These are phyloP conservation scores for Lepeophtheirus salmonis DNA, from an alignment of 1,140 invertebrate species.

Conservation along the genomic window DNA sequence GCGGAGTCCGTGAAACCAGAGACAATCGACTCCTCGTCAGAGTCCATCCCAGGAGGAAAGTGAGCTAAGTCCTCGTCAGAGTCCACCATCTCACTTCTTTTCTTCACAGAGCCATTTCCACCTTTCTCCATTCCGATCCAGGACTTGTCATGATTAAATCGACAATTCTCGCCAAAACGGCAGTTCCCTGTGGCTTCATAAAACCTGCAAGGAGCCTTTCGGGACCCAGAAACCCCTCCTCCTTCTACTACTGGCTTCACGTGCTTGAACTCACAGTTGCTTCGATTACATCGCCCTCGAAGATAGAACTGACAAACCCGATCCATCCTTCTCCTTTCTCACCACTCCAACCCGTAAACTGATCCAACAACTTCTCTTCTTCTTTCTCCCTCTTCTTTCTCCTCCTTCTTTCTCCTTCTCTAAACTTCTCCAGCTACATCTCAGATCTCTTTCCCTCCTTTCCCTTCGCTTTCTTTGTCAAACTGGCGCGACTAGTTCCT, in stretches of 20 bases:
- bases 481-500: too few relatives aligned
- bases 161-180: not conserved
- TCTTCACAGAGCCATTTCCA: too few relatives aligned
- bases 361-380: too few relatives aligned
- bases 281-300: slow-evolving; percentile 3
- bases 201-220: not conserved
- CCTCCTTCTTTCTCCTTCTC: too few relatives aligned
- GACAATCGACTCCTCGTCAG: slow-evolving; percentile 4
- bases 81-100: not conserved
- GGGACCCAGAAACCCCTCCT: too few relatives aligned
- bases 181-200: not conserved
- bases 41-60: not conserved
- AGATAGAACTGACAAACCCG: slow-evolving; percentile 7
- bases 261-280: slow-evolving; percentile 9
- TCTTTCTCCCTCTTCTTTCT: too few relatives aligned
- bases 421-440: too few relatives aligned
- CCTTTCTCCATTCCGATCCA: too few relatives aligned
- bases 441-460: too few relatives aligned
- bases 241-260: not conserved
- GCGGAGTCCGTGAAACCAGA: slow-evolving; percentile 1
- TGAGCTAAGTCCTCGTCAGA: not conserved
- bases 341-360: too few relatives aligned
- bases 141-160: not conserved
- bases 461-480: too few relatives aligned
- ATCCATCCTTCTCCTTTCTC: too few relatives aligned